Percentiles rank a stretch among this genome's conserved stretches.
Conservation (phyloP, 2,888 invertebrate species). For the Dione juno region DNA sequence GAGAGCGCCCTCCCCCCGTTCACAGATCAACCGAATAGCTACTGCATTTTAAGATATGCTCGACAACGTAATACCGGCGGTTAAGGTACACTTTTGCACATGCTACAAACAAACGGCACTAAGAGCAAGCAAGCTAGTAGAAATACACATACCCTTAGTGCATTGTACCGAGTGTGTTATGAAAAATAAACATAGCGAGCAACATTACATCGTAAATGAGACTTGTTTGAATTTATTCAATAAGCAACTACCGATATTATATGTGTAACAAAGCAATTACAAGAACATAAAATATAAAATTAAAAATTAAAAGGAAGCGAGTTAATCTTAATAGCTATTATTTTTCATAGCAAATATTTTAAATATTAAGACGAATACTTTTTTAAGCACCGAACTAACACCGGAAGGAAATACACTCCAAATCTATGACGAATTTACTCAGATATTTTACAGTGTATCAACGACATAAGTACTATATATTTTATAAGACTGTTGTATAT, state of each 20-base stretch:
- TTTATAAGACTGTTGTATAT: background rate
- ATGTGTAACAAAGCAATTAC: background rate
- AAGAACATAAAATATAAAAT: background rate
- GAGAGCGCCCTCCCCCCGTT: conserved; percentile 55
- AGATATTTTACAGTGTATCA: background rate
- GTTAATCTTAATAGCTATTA: background rate
- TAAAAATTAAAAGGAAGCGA: background rate
- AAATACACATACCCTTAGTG: conserved; percentile 49
- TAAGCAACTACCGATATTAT: background rate
- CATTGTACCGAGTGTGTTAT: conserved; percentile 54
- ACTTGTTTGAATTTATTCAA: conserved; percentile 24
- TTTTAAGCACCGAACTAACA: background rate
- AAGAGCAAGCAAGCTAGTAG: conserved; percentile 37
- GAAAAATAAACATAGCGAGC: conserved; percentile 55
- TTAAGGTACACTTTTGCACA: conserved; percentile 52
- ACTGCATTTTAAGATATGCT: conserved; percentile 43
- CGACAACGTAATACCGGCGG: conserved; percentile 53
- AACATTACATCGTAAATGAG: conserved; percentile 40
- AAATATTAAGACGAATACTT: background rate
- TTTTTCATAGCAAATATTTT: background rate
- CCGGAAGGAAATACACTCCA: conserved; percentile 3
- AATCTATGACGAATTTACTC: background rate
- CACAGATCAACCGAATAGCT: conserved; percentile 53
- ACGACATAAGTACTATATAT: background rate
- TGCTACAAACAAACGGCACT: conserved; percentile 31